Percentiles rank a stretch among this genome's conserved stretches.
phyloP scores from a whole-genome alignment of 92 coral and sea anemone species.

The Porites rus region DNA sequence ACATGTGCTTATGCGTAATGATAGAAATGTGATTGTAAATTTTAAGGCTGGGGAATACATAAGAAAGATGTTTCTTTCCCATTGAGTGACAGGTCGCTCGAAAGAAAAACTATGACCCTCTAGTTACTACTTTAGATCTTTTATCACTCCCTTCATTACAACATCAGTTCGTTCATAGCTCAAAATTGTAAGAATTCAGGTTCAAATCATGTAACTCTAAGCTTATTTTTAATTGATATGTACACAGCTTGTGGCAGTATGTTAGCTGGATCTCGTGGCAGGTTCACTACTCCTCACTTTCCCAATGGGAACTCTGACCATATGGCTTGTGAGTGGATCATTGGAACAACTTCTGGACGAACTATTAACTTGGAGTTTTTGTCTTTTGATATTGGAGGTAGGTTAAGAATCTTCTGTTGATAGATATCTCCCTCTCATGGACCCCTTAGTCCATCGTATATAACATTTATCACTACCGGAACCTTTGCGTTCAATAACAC shows the following conservation, averaged over 20 bases:
- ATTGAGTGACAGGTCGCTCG: not conserved
- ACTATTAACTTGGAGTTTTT: constrained; percentile 47
- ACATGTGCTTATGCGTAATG: too few relatives aligned
- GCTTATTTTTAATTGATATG: not conserved
- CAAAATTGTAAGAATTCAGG: not conserved
- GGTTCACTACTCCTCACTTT: constrained; percentile 66
- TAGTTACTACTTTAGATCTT: too few relatives aligned
- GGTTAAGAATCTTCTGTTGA: not conserved
- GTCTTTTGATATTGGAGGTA: constrained; percentile 71
- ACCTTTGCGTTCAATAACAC: too few relatives aligned
- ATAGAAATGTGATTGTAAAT: too few relatives aligned
- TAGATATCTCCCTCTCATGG: not conserved
- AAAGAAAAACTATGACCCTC: too few relatives aligned
- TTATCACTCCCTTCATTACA: too few relatives aligned
- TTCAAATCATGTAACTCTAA: not conserved
- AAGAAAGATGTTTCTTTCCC: not conserved
- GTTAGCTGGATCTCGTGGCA: constrained; percentile 64
- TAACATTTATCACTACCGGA: not conserved
- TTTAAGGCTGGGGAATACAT: too few relatives aligned
- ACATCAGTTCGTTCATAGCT: too few relatives aligned
- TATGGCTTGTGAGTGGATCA: constrained; percentile 74
- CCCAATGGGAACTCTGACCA: constrained; percentile 63
- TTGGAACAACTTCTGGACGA: constrained; percentile 57
- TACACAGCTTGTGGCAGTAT: constrained; percentile 76
- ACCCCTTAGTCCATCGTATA: not conserved